These are phyloP conservation scores for Melanerpes formicivorus DNA, from an alignment of 2,113 vertebrate species.

Conservation along the genomic window DNA sequence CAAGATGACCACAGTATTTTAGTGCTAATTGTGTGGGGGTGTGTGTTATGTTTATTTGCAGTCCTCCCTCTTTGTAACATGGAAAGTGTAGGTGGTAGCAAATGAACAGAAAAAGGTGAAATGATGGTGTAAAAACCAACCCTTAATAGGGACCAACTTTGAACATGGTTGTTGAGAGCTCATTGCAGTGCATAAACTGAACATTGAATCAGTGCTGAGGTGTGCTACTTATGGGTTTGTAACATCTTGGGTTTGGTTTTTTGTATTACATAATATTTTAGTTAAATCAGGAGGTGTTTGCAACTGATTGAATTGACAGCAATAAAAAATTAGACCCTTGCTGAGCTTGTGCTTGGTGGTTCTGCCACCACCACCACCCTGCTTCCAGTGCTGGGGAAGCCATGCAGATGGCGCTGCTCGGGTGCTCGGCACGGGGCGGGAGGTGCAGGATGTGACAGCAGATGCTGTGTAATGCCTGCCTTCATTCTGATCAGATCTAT, in stretches of 20 bases:
- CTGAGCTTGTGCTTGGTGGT: background rate
- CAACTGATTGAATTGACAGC: no score
- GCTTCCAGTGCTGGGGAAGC: background rate
- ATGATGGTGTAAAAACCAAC: background rate
- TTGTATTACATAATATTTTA: background rate
- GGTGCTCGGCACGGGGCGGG: background rate
- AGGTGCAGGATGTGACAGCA: fast-evolving
- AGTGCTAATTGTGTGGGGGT: background rate
- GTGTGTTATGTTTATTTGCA: background rate
- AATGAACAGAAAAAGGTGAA: background rate
- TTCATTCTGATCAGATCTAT: background rate
- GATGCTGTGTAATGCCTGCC: background rate
- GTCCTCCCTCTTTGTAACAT: background rate
- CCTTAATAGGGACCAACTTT: background rate
- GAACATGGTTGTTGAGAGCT: background rate
- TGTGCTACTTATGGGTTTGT: background rate
- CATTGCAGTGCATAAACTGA: background rate
- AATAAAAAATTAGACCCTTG: background rate
- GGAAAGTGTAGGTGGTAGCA: background rate
- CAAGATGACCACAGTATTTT: background rate
- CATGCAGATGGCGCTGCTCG: background rate
- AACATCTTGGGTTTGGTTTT: background rate
- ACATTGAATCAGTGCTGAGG: background rate
- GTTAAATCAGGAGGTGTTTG: background rate
- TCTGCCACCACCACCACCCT: background rate